A percentile compares a stretch with the other conserved stretches of the same genome.
These are phyloP conservation scores for Bubo scandiacus DNA, from an alignment of 2,113 vertebrate genomes.

Conservation along the genomic window DNA sequence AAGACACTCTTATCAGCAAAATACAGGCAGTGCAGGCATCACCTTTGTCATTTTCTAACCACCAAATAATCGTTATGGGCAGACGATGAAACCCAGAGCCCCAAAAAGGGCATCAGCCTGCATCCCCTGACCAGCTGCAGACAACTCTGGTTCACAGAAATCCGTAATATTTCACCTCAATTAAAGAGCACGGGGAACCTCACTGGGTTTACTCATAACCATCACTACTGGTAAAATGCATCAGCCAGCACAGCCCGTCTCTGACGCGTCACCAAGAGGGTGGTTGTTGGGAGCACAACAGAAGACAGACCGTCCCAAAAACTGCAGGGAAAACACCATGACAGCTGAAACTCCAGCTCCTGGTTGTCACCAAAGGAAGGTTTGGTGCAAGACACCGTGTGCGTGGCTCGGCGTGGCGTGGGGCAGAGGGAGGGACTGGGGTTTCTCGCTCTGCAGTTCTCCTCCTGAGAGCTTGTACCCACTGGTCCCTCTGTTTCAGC, in stretches of 20 bases:
- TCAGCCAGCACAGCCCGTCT: not conserved
- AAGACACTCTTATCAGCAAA: not conserved
- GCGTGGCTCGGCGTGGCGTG: rapidly evolving
- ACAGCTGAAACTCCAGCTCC: not conserved
- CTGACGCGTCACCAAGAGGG: not conserved
- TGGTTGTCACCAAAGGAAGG: not conserved
- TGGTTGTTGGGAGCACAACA: not conserved
- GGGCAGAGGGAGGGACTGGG: not conserved
- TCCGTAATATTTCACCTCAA: not conserved
- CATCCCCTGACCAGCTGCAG: not conserved
- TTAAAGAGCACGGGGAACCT: not conserved
- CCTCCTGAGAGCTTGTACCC: not conserved
- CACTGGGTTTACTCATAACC: not conserved
- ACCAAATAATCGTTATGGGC: not conserved
- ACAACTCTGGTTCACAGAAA: not conserved
- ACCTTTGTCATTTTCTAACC: not conserved
- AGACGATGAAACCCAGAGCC: not conserved
- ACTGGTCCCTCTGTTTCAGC: conserved; percentile 1
- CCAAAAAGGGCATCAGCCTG: not conserved
- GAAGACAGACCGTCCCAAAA: not conserved
- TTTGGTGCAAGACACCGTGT: not conserved
- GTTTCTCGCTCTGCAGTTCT: not conserved
- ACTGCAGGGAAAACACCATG: not conserved
- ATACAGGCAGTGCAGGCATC: not conserved
- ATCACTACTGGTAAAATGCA: not conserved